These are phyloP conservation scores for Eupithecia pulchellata DNA, from an alignment of 2,888 invertebrate genomes.

Conservation along the genomic window DNA sequence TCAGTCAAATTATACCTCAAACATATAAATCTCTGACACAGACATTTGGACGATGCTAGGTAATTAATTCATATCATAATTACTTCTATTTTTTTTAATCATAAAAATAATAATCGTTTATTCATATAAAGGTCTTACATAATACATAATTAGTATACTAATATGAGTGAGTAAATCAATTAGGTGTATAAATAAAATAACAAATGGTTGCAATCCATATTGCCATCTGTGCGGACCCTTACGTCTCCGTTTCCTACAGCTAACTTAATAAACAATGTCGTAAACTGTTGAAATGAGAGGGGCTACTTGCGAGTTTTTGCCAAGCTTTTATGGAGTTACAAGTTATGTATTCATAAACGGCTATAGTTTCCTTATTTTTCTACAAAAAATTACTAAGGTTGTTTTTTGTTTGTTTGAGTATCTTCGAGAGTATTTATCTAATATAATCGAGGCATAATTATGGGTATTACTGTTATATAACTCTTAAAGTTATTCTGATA, in stretches of 20 bases:
- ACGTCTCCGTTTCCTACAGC: slow-evolving; percentile 5
- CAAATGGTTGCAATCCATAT: neutral
- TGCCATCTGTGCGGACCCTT: neutral
- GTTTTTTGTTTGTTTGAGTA: neutral
- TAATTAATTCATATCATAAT: no score
- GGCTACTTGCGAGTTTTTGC: neutral
- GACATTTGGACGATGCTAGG: no score
- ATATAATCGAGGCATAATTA: neutral
- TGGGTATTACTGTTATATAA: neutral
- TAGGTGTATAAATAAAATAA: neutral
- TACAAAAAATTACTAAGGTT: neutral
- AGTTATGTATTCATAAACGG: neutral
- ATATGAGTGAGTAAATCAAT: no score
- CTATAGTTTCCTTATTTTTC: neutral
- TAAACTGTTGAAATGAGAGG: slow-evolving; percentile 7
- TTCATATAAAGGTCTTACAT: no score
- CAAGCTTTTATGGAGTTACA: neutral
- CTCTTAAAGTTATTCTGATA: neutral
- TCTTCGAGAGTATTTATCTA: neutral
- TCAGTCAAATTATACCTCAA: no score
- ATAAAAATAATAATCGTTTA: no score
- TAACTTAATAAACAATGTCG: slow-evolving; percentile 1
- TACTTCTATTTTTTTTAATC: no score
- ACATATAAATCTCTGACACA: no score
- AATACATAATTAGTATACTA: no score